A percentile compares a stretch with the other conserved stretches of the same genome.
These are phyloP conservation scores for Chloroclystis v-ata DNA, from an alignment of 2,888 invertebrate species.

Conservation along the genomic window DNA sequence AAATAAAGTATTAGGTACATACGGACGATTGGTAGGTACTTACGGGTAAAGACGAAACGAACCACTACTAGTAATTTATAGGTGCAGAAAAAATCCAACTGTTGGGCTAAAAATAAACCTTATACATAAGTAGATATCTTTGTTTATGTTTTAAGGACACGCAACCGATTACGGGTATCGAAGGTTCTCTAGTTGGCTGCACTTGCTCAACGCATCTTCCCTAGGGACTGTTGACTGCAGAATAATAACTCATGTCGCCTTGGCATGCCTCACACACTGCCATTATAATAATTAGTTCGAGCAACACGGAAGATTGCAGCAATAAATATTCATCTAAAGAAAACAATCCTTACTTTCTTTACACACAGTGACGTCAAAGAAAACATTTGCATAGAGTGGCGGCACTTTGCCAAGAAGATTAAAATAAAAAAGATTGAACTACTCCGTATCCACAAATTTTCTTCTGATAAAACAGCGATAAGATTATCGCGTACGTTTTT, in stretches of 20 bases:
- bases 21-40: no score
- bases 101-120: no score
- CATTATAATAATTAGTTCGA: slow-evolving; percentile 22
- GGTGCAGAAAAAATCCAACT: no score
- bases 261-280: slow-evolving; percentile 21
- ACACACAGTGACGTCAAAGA: slow-evolving; percentile 16
- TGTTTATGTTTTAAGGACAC: background rate
- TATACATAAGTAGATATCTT: no score
- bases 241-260: slow-evolving; percentile 30
- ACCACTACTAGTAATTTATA: no score
- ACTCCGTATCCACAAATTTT: slow-evolving; percentile 44
- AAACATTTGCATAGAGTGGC: slow-evolving; percentile 36
- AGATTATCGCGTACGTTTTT: slow-evolving; percentile 27
- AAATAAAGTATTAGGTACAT: no score
- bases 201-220: slow-evolving; percentile 35
- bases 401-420: slow-evolving; percentile 38
- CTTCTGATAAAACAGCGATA: slow-evolving; percentile 43
- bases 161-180: slow-evolving; percentile 36
- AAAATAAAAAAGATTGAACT: slow-evolving; percentile 33
- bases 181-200: slow-evolving; percentile 38
- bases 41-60: no score
- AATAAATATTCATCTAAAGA: slow-evolving; percentile 7
- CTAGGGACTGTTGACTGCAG: slow-evolving; percentile 35
- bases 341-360: slow-evolving; percentile 17
- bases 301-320: slow-evolving; percentile 18